Percentiles rank a stretch among this genome's conserved stretches.
phyloP scores from a whole-genome alignment of 2,888 invertebrate genomes.

The Seira musarum region DNA sequence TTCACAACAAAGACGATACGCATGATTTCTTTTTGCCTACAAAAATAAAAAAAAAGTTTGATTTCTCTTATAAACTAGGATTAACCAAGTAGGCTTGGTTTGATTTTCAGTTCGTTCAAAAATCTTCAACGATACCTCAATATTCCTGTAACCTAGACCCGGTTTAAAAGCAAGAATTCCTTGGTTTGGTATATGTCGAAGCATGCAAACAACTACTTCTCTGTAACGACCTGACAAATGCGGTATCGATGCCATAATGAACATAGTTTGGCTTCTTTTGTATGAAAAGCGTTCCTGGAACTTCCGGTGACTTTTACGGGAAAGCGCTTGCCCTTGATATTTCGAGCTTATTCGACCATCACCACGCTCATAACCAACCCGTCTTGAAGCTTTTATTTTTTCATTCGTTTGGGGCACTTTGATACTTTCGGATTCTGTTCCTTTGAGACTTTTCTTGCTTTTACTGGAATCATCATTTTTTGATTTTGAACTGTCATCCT shows the following conservation, averaged over 20 bases:
- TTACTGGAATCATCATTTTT: slow-evolving; percentile 1
- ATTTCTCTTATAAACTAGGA: not conserved
- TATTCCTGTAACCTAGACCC: slow-evolving; percentile 50
- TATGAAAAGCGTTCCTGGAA: not conserved
- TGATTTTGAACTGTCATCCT: slow-evolving; percentile 1
- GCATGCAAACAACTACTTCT: slow-evolving; percentile 47
- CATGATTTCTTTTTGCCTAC: slow-evolving; percentile 47
- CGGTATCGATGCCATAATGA: slow-evolving; percentile 58
- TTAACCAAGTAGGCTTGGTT: not conserved
- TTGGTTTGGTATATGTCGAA: slow-evolving; percentile 37
- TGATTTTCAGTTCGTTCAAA: not conserved
- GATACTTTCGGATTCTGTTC: not conserved
- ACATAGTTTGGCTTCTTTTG: slow-evolving; percentile 46
- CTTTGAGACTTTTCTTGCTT: not conserved
- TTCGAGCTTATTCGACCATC: not conserved
- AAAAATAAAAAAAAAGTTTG: not conserved
- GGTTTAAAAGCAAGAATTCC: slow-evolving; percentile 48
- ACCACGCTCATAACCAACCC: slow-evolving; percentile 17
- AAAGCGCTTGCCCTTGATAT: not conserved
- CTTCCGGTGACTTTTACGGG: not conserved
- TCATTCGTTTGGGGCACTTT: not conserved
- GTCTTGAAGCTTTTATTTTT: not conserved
- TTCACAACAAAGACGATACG: slow-evolving; percentile 59
- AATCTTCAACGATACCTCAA: slow-evolving; percentile 36
- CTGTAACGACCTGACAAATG: slow-evolving; percentile 33